Evolutionary conservation across 2,888 invertebrate genomes (phyloP).

Genomic region (Nomada goodeniana): DNA sequence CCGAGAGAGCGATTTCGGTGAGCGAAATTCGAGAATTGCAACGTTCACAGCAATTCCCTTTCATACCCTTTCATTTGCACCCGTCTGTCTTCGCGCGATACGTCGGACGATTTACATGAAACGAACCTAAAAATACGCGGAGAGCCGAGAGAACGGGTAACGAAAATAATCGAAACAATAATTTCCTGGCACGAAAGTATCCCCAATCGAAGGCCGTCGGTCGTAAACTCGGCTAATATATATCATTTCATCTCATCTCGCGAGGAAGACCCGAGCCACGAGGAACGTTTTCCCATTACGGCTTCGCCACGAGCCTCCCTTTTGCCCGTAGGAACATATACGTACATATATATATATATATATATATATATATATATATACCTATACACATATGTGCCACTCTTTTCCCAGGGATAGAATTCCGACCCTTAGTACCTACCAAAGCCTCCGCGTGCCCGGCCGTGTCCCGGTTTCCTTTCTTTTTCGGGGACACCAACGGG

Average conservation of each 20-base stretch:
- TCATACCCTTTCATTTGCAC: too few species aligned
- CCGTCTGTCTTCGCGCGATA: too few species aligned
- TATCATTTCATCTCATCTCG: conserved; percentile 61
- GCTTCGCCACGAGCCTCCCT: conserved; percentile 37
- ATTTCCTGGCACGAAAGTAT: neutral
- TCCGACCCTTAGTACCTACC: conserved; percentile 60
- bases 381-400: conserved; percentile 12
- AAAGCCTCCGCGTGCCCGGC: conserved; percentile 54
- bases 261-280: conserved; percentile 50
- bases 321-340: conserved; percentile 31
- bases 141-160: neutral
- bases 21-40: too few species aligned
- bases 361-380: neutral
- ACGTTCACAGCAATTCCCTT: too few species aligned
- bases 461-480: conserved; percentile 66
- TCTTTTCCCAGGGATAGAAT: conserved; percentile 57
- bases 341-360: neutral
- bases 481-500: conserved; percentile 59
- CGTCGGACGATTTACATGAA: neutral
- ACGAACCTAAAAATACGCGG: neutral
- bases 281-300: conserved; percentile 62
- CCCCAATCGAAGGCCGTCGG: neutral
- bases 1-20: too few species aligned
- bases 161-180: neutral
- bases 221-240: conserved; percentile 51